Evolutionary conservation across 1,140 invertebrate species (phyloP), one percentile per base, ranked within the genome.

Genomic region (Coenobita brevimanus): DNA sequence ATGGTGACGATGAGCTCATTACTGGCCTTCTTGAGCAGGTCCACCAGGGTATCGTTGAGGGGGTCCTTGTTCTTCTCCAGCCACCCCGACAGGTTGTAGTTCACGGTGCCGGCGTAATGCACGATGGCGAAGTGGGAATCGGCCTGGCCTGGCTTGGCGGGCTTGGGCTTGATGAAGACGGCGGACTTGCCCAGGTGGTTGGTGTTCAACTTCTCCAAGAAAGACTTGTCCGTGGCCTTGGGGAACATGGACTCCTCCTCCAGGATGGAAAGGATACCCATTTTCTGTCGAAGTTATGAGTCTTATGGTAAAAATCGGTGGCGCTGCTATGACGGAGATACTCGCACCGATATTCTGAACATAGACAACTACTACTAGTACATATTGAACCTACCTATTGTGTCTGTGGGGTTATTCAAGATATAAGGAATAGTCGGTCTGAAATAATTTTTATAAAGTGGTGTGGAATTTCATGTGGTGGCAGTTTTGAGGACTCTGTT

Each of bases 51-150:
- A 95, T 99, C 98, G 95, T 99, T 99, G 93, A 99, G 94, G 91
- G 98, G 98, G 94, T 99, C 98, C 95, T 99, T 99, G 95, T 99
- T 99, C 97, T 99, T 99, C 93, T 99, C 98, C 92, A 99, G 95
- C 98, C 98, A 99, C 91, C 97, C 97, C 91, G 96, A 97, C 93
- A 99, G 97, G 94, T 99, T 99, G 95, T 99, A 99, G 84, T 97
- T 96, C 93, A 98, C 96, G 96, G 97, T 91, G 67, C 99, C 99
- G 93, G 99, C 99, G 94, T 99, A 99, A 94, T 99, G 99, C 92
- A 96, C 96, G 93, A 99, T 97, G 92, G 98, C 98, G 92, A 99
- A 99, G 95, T 99, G 98, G 92, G 97, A 98, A 89, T 97, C 96
- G 93, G 95, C 95, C 6, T 60, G 54, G 46, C 54, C 54, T 15